Evolutionary conservation across 23 tunicate species (phyloP).

Genomic region (Halocynthia aurantium): DNA sequence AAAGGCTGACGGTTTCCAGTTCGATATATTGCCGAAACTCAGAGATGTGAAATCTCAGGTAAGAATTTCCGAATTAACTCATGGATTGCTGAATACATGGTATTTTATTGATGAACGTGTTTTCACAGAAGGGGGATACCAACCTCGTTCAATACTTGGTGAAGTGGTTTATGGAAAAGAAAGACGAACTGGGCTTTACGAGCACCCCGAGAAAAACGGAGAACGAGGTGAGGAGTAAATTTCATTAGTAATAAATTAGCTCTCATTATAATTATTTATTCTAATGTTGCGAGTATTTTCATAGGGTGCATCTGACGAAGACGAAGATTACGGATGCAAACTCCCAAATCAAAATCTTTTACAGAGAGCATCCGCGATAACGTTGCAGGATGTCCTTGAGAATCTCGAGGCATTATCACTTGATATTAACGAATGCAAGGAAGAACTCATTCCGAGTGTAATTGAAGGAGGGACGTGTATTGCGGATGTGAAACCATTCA

Average conservation of each 20-base stretch:
- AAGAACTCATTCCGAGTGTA: slow-evolving; percentile 51
- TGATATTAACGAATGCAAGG: slow-evolving; percentile 58
- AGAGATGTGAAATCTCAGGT: slow-evolving; percentile 88
- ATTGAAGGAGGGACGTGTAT: slow-evolving; percentile 48
- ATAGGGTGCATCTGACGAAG: neutral
- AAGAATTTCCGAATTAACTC: neutral
- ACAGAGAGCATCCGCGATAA: slow-evolving; percentile 23
- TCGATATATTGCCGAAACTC: slow-evolving; percentile 72
- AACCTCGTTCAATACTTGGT: slow-evolving; percentile 49
- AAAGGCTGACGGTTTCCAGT: slow-evolving; percentile 60
- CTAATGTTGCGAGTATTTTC: too few relatives aligned
- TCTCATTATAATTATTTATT: too few relatives aligned
- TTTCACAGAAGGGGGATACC: slow-evolving; percentile 52
- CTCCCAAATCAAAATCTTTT: slow-evolving; percentile 47
- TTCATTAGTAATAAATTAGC: too few relatives aligned
- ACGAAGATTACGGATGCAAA: slow-evolving; percentile 27
- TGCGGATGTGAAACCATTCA: slow-evolving; percentile 47
- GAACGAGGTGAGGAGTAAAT: too few relatives aligned
- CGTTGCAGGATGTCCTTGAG: slow-evolving; percentile 44
- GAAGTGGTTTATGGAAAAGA: slow-evolving; percentile 42
- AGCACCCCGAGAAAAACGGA: too few relatives aligned
- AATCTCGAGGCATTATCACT: slow-evolving; percentile 37
- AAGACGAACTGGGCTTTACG: neutral
- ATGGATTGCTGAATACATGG: neutral
- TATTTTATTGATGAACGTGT: too few relatives aligned